Evolutionary conservation across 2,797 vertebrate species (phyloP), one percentile per base, ranked within the genome.

Genomic region (Sebastolobus altivelis): DNA sequence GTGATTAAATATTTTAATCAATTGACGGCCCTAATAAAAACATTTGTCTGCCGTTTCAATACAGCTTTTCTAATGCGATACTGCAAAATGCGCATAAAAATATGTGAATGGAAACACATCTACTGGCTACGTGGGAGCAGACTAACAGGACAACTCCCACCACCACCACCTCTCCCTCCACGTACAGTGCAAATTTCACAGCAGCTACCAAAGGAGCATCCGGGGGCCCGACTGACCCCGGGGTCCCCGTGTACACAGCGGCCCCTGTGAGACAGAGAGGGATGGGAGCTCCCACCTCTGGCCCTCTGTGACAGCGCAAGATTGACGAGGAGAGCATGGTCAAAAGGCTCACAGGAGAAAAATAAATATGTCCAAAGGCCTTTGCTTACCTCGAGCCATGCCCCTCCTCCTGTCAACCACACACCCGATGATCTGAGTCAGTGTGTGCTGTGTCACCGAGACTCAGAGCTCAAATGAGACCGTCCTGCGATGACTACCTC

Each of bases 321-420:
- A 95, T 94, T 94, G 93, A 95, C 83, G 93, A 93, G 90, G 87
- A 84, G 81, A 86, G 85, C 83, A 86, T 77, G 88, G 84, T 92
- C 83, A 90, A 94, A 94, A 91, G 92, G 86, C 88, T 93, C 92
- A 87, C 87, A 79, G 87, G 85, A 93, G 89, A 91, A 94, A 94
- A 94, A 94, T 92, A 94, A 94, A 94, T 92, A 93, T 69, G 86
- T 88, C 84, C 55, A 82, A 83, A 86, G 84, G 68, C 69, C 75
- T 91, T 86, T 78, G 82, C 85, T 89, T 81, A 86, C 82, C 75
- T 84, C 38, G 7, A 77, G 76, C 81, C 65, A 56, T 61, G 65
- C 70, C 85, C 84, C 83, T 77, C 65, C 80, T 13, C 80, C 63
- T 38, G 8, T 60, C 71, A 77, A 76, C 79, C 72, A 68, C 81